Conservation (phyloP, 2,113 vertebrate species). For the Macaca nemestrina region DNA sequence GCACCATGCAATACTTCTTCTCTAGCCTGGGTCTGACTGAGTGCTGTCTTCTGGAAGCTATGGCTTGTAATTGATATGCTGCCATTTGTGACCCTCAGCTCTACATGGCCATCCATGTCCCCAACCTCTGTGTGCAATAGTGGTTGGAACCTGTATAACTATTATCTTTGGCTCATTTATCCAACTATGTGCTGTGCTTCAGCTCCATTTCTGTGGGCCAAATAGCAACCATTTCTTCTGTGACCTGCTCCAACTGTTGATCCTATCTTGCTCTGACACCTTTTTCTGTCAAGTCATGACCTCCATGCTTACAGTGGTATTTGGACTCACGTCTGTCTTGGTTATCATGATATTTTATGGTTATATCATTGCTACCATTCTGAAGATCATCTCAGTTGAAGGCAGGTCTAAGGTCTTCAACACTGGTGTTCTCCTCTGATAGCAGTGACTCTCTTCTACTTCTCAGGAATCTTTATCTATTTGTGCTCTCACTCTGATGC, state of each 20-base stretch:
- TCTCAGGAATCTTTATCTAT: constrained; percentile 69
- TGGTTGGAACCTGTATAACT: constrained; percentile 32
- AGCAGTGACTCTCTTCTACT: constrained; percentile 47
- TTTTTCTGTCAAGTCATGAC: constrained; percentile 33
- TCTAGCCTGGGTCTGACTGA: constrained; percentile 38
- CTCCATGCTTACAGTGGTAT: constrained; percentile 34
- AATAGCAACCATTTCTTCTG: constrained; percentile 63
- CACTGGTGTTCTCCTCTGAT: constrained; percentile 43
- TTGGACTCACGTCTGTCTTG: constrained; percentile 16
- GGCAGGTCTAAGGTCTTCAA: constrained; percentile 63
- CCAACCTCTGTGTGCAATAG: constrained; percentile 42
- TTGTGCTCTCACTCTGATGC: constrained; percentile 15
- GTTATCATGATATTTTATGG: constrained; percentile 39
- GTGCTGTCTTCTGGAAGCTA: constrained; percentile 53
- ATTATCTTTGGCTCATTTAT: constrained; percentile 60
- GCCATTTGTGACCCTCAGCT: constrained; percentile 71
- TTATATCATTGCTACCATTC: constrained; percentile 1
- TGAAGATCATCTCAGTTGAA: not conserved
- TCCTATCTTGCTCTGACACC: constrained; percentile 50
- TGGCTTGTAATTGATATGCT: constrained; percentile 66
- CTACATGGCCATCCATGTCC: constrained; percentile 12
- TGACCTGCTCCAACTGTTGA: constrained; percentile 53
- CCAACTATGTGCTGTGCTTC: constrained; percentile 44
- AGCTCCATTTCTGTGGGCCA: constrained; percentile 50
- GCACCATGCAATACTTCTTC: constrained; percentile 27